phyloP scores from a whole-genome alignment of 2,888 invertebrate genomes.

The Entomobrya multifasciata region DNA sequence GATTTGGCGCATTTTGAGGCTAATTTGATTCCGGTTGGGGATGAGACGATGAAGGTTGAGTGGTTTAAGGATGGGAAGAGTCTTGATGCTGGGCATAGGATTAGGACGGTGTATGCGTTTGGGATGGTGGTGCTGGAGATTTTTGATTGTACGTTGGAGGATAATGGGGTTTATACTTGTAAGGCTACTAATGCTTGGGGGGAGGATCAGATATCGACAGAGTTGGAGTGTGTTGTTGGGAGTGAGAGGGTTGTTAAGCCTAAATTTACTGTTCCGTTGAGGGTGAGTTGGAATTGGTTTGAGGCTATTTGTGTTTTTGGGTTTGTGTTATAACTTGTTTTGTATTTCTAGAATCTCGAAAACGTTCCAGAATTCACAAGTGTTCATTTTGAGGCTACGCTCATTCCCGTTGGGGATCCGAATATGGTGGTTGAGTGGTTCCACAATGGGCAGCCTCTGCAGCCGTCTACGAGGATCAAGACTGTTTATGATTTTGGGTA shows the following conservation, averaged over 20 bases:
- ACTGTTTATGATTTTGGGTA: constrained; percentile 97
- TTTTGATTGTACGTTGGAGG: constrained; percentile 94
- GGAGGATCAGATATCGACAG: constrained; percentile 91
- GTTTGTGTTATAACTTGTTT: neutral
- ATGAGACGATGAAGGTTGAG: constrained; percentile 96
- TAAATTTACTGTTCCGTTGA: constrained; percentile 76
- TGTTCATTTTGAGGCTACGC: constrained; percentile 91
- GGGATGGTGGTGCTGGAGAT: constrained; percentile 99
- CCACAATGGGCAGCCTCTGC: constrained; percentile 94
- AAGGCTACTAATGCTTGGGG: constrained; percentile 95
- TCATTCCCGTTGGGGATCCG: constrained; percentile 96
- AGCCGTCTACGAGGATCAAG: constrained; percentile 94
- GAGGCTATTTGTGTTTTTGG: constrained; percentile 86
- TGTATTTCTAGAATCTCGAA: constrained; percentile 36
- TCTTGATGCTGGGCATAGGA: constrained; percentile 90
- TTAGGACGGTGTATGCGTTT: constrained; percentile 96
- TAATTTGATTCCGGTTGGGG: constrained; percentile 95
- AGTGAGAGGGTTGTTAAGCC: constrained; percentile 72
- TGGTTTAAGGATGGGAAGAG: constrained; percentile 95
- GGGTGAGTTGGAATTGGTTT: constrained; percentile 85
- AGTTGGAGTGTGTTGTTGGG: constrained; percentile 82
- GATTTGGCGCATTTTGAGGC: constrained; percentile 99
- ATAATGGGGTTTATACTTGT: constrained; percentile 94
- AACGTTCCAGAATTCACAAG: constrained; percentile 43
- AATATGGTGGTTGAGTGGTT: constrained; percentile 97